Conservation (phyloP, 2,797 vertebrate species). For the Fringilla coelebs region DNA sequence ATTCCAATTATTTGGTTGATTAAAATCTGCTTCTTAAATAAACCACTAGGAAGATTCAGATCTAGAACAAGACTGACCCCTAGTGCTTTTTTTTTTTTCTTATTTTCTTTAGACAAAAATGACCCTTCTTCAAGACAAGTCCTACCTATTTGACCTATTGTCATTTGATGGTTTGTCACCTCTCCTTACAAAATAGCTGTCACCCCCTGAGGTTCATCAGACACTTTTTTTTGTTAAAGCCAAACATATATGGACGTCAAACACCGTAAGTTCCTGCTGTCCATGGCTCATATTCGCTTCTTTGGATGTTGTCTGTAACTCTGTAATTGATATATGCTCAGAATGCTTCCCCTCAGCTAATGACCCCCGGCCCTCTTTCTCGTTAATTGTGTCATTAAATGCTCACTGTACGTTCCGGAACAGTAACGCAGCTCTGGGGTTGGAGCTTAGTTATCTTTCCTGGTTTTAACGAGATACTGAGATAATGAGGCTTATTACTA, state of each 20-base stretch:
- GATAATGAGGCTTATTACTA: background rate
- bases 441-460: background rate
- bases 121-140: background rate
- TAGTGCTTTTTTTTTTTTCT: background rate
- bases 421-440: background rate
- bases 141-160: background rate
- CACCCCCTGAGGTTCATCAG: background rate
- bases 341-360: background rate
- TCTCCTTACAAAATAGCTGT: background rate
- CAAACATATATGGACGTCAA: background rate
- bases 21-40: background rate
- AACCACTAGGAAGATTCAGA: background rate
- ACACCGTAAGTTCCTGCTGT: background rate
- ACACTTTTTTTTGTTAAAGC: background rate
- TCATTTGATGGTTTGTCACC: background rate
- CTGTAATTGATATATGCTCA: background rate
- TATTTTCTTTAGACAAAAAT: background rate
- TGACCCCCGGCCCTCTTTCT: background rate
- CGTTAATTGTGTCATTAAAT: background rate
- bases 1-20: background rate
- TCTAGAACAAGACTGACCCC: constrained; percentile 51
- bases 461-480: background rate
- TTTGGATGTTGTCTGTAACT: background rate
- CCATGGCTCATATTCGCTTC: background rate
- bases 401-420: background rate